phyloP scores from a whole-genome alignment of 2,113 vertebrate genomes.

The Corapipo altera region DNA sequence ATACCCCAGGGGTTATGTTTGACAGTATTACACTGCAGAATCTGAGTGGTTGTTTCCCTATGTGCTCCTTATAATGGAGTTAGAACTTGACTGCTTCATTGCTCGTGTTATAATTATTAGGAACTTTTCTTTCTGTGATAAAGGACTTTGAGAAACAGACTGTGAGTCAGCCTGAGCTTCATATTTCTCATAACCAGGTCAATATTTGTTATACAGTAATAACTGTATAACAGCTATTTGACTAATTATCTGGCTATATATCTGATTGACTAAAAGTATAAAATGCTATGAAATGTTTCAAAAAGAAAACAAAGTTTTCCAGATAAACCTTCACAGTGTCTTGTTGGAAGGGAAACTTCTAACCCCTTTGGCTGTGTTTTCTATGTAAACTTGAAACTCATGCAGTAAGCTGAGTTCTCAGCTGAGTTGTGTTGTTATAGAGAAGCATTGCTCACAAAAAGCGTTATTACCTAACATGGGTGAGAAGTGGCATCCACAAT shows the following conservation, averaged over 20 bases:
- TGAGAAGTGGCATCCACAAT: background rate
- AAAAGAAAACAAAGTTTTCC: background rate
- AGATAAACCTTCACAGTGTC: background rate
- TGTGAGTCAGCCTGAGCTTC: background rate
- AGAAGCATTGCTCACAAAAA: background rate
- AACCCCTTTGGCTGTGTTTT: background rate
- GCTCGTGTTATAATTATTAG: background rate
- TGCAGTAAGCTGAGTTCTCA: background rate
- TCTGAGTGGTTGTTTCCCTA: background rate
- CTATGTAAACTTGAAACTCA: background rate
- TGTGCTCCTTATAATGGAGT: background rate
- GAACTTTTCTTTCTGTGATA: background rate
- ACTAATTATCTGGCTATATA: background rate
- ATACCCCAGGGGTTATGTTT: background rate
- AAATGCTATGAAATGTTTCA: background rate
- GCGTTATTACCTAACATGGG: background rate
- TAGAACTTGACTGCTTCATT: background rate
- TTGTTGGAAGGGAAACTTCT: background rate
- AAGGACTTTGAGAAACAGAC: background rate
- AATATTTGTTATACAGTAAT: background rate
- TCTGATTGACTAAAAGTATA: background rate
- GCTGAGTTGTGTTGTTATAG: background rate
- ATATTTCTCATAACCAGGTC: background rate
- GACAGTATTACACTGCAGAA: background rate
- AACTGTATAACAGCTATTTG: background rate